Evolutionary conservation across 2,113 vertebrate species (phyloP), one percentile per base, ranked within the genome.

Genomic region (Anhinga anhinga): DNA sequence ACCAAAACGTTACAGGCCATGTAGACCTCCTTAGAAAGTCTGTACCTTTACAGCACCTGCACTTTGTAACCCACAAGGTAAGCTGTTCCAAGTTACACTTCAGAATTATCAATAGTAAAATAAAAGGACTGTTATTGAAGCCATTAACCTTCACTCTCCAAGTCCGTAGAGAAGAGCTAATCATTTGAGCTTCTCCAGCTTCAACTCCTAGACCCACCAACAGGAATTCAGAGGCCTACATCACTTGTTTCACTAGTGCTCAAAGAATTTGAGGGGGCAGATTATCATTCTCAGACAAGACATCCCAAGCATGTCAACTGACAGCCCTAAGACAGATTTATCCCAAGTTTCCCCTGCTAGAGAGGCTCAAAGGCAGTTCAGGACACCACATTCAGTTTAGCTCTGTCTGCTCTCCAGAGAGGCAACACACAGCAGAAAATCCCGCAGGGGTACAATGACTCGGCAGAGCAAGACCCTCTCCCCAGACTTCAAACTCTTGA

Each of bases 401-500:
- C 49, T 50, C 71, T 15, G 25, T 44, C 56, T 76, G 62, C 25
- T 69, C 26, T 56, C 52, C 58, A 47, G 20, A 62, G 16, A 25
- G 9, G 6, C 13, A 71, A 18, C 26, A 27, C 32, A 36, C 7
- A 58, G 52, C 8, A 85, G 32, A 63, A 90, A 38, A 70, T 47
- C 9, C 5, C 6, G 5, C 26, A 30, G 1, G 1, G 32, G 19
- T 40, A 45, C 10, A 5, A 5, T 3, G 7, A 62, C 27, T 44
- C 5, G 38, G 40, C 73, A 55, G 14, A 8, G 2, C 14, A 27
- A 87, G 14, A 36, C 11, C 10, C 13, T 58, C 17, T 52, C 38
- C 29, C n/a, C 56, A 88, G 34, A 32, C 18, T 29, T 66, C 34
- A 58, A 26, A 7, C 47, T 66, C 15, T 49, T 23, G 2, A 36